phyloP scores from a whole-genome alignment of 53 echinoderm and acorn worm genomes.

The Zoroaster sp. region DNA sequence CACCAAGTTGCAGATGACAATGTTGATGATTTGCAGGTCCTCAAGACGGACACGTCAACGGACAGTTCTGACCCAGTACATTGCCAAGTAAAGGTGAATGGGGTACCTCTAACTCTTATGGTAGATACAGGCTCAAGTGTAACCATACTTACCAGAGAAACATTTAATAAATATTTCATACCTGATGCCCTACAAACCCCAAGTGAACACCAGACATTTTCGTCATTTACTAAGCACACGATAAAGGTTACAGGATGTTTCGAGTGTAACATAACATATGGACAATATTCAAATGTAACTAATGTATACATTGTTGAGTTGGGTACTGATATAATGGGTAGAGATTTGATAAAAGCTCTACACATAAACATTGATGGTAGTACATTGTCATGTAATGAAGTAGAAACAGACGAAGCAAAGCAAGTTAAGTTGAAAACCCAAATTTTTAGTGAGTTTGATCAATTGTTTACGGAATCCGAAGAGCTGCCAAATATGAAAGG shows the following conservation, averaged over 20 bases:
- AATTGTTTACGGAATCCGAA: neutral
- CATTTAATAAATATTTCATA: neutral
- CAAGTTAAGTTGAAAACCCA: neutral
- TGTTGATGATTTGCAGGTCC: neutral
- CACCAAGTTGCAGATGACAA: neutral
- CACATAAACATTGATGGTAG: neutral
- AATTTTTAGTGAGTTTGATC: neutral
- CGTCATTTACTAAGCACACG: neutral
- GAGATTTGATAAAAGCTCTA: neutral
- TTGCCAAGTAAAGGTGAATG: neutral
- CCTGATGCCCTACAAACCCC: neutral
- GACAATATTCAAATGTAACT: neutral
- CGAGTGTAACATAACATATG: neutral
- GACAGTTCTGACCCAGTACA: neutral
- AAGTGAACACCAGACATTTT: neutral
- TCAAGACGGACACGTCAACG: neutral
- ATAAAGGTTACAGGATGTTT: neutral
- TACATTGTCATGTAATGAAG: neutral
- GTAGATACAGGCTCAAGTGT: neutral
- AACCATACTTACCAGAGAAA: neutral
- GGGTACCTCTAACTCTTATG: neutral
- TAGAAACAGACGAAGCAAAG: neutral
- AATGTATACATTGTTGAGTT: neutral
- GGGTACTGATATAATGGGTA: constrained; percentile 1
- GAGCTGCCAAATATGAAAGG: neutral